These are phyloP conservation scores for Chroicocephalus ridibundus DNA, from an alignment of 2,113 vertebrate genomes.

Conservation along the genomic window DNA sequence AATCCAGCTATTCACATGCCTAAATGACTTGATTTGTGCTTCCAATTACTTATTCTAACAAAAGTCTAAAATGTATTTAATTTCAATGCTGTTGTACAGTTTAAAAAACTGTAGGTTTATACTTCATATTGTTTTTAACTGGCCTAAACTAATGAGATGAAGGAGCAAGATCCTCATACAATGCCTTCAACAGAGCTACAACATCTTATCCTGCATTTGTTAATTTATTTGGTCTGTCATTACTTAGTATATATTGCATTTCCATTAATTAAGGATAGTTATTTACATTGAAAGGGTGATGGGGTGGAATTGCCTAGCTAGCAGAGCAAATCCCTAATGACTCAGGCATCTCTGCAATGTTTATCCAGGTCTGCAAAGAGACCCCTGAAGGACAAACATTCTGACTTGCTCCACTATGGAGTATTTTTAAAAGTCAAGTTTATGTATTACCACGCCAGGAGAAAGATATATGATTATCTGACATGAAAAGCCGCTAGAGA, in stretches of 20 bases:
- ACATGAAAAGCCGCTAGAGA: neutral
- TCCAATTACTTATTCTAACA: neutral
- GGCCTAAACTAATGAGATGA: neutral
- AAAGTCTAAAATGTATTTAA: neutral
- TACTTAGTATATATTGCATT: slow-evolving; percentile 35
- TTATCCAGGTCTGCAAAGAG: slow-evolving; percentile 23
- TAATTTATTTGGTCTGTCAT: slow-evolving; percentile 38
- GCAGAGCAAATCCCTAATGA: slow-evolving; percentile 26
- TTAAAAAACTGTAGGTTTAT: neutral
- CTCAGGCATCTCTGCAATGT: neutral
- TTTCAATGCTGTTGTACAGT: neutral
- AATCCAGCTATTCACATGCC: neutral
- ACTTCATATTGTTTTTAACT: neutral
- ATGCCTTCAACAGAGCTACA: neutral
- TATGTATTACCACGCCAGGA: neutral
- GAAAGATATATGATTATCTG: neutral
- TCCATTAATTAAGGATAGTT: slow-evolving; percentile 49
- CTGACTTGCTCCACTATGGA: neutral
- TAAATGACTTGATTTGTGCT: neutral
- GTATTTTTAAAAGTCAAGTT: neutral
- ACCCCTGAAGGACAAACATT: slow-evolving; percentile 35
- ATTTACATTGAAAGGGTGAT: slow-evolving; percentile 21
- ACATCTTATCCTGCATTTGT: neutral
- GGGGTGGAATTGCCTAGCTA: slow-evolving; percentile 39
- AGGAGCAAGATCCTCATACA: neutral